Conservation (phyloP, 2,797 vertebrate species). For the Bovichtus diacanthus region DNA sequence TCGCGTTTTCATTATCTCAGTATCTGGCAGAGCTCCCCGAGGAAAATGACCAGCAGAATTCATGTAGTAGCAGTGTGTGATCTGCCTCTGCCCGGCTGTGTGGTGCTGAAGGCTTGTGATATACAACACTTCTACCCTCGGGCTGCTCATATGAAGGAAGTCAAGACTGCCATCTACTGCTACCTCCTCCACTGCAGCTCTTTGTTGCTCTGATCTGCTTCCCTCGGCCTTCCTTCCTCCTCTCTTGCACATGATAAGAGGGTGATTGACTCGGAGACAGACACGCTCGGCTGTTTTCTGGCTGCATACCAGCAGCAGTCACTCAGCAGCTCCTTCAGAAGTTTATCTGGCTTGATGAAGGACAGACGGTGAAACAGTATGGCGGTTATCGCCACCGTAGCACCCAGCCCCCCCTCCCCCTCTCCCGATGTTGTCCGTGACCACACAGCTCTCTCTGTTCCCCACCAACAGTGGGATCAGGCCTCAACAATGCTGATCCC, state of each 20-base stretch:
- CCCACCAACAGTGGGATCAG: conserved; percentile 62
- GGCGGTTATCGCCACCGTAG: conserved; percentile 77
- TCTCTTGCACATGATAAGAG: conserved; percentile 81
- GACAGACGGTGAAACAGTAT: conserved; percentile 81
- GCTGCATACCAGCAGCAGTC: conserved; percentile 81
- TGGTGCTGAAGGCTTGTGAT: conserved; percentile 74
- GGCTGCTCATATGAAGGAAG: conserved; percentile 81
- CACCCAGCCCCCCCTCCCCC: conserved; percentile 32
- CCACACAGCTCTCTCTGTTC: conserved; percentile 83
- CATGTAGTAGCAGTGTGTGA: conserved; percentile 64
- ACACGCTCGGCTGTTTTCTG: conserved; percentile 84
- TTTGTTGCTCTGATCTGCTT: conserved; percentile 58
- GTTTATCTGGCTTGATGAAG: conserved; percentile 82
- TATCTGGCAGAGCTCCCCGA: conserved; percentile 69
- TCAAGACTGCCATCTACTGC: conserved; percentile 98
- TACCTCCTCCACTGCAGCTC: conserved; percentile 80
- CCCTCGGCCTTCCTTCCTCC: conserved; percentile 45
- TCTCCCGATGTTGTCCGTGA: conserved; percentile 52
- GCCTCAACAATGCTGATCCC: conserved; percentile 68
- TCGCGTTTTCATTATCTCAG: conserved; percentile 73
- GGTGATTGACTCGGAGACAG: conserved; percentile 83
- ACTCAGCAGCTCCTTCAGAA: conserved; percentile 87
- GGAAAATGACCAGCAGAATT: conserved; percentile 63
- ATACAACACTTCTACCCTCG: conserved; percentile 66
- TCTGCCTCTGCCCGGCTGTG: conserved; percentile 51